Evolutionary conservation across 2,113 vertebrate species (phyloP).

Genomic region (Megaceryle torquata): DNA sequence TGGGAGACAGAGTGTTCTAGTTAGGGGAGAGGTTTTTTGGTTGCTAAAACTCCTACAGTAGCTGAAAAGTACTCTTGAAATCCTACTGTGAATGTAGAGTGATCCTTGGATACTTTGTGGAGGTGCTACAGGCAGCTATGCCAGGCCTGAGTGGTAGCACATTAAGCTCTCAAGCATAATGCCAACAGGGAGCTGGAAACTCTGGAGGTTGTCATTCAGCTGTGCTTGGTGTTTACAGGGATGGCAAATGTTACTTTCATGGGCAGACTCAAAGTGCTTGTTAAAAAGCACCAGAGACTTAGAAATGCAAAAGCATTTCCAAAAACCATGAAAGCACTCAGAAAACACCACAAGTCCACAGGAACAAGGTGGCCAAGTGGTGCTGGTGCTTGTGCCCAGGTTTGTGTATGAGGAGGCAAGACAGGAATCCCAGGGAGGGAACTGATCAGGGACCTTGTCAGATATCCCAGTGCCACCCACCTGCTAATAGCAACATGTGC

Average conservation of each 20-base stretch:
- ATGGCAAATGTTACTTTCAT: neutral
- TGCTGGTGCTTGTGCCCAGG: neutral
- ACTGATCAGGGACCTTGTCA: neutral
- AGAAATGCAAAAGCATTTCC: neutral
- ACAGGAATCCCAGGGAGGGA: neutral
- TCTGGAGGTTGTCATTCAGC: neutral
- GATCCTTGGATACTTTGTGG: neutral
- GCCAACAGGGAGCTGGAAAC: neutral
- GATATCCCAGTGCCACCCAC: neutral
- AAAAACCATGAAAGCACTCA: neutral
- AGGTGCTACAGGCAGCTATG: neutral
- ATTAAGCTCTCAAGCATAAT: neutral
- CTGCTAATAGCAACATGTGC: neutral
- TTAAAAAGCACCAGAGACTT: neutral
- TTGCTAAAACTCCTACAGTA: neutral
- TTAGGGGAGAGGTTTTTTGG: neutral
- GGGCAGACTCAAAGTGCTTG: neutral
- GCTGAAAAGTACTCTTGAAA: neutral
- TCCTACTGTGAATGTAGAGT: neutral
- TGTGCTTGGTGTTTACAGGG: neutral
- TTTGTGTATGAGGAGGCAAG: neutral
- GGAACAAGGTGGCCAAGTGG: neutral
- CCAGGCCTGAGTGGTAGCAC: neutral
- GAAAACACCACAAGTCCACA: neutral
- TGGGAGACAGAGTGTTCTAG: neutral